phyloP scores from a whole-genome alignment of 2,797 vertebrate genomes.

The Simalia tracyae region DNA sequence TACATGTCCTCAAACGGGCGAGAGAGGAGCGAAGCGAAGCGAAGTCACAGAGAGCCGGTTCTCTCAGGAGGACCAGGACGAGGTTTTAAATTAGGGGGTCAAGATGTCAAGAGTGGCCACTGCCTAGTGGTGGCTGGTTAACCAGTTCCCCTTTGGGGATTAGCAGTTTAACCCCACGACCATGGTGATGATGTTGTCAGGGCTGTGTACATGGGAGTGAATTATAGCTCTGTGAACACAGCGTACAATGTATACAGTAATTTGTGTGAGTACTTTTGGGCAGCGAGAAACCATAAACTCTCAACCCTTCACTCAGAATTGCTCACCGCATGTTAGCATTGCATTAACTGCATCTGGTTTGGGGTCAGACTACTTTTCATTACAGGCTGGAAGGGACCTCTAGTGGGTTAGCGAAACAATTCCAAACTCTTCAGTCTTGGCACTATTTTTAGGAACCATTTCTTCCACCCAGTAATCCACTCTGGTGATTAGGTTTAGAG shows the following conservation, averaged over 20 bases:
- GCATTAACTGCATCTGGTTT: constrained; percentile 52
- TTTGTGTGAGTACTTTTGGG: constrained; percentile 19
- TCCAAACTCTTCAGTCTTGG: constrained; percentile 53
- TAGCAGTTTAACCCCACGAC: neutral
- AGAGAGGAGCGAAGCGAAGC: neutral
- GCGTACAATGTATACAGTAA: neutral
- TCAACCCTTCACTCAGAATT: constrained; percentile 35
- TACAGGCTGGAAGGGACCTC: constrained; percentile 70
- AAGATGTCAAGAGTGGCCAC: constrained; percentile 21
- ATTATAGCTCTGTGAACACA: neutral
- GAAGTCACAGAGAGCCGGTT: neutral
- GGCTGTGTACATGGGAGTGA: neutral
- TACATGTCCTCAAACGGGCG: neutral
- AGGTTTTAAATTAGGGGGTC: neutral
- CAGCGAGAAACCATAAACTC: constrained; percentile 34
- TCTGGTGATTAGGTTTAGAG: constrained; percentile 26
- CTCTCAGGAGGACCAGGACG: neutral
- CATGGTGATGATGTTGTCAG: neutral
- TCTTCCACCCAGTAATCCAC: neutral
- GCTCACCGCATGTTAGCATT: constrained; percentile 30
- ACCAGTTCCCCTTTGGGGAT: constrained; percentile 10
- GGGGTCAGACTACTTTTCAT: constrained; percentile 56
- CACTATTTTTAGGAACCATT: constrained; percentile 33
- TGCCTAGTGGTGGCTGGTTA: constrained; percentile 22
- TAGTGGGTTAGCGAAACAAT: constrained; percentile 70